Conservation (phyloP, 2,888 invertebrate genomes). For the Mythimna pallens region DNA sequence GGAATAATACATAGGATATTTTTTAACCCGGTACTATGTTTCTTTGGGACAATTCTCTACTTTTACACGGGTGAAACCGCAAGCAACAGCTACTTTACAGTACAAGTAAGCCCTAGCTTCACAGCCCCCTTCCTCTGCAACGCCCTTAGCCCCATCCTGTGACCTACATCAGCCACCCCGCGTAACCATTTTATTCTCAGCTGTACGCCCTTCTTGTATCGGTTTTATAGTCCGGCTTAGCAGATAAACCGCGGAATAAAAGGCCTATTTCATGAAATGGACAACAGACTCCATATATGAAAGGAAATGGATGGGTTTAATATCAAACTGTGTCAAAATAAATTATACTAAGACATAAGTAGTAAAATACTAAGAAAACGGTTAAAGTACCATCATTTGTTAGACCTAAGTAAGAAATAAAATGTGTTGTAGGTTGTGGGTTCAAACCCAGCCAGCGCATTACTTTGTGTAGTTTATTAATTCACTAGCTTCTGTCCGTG, state of each 20-base stretch:
- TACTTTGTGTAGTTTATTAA: too few relatives aligned
- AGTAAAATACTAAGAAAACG: too few relatives aligned
- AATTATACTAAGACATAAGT: too few relatives aligned
- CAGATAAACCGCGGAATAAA: conserved; percentile 14
- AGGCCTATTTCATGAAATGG: conserved; percentile 12
- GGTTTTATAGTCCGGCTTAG: conserved; percentile 7
- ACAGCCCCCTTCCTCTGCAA: neutral
- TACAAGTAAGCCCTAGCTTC: neutral
- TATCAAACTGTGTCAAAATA: neutral
- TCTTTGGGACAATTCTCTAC: too few relatives aligned
- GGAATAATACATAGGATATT: too few relatives aligned
- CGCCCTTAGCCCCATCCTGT: neutral
- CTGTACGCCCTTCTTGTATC: neutral
- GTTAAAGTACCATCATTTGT: too few relatives aligned
- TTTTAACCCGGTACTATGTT: too few relatives aligned
- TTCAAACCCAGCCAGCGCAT: too few relatives aligned
- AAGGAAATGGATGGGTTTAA: neutral
- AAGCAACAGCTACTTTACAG: neutral
- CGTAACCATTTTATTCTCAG: conserved; percentile 4
- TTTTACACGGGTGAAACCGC: too few relatives aligned
- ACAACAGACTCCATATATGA: conserved; percentile 2
- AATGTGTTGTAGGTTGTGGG: too few relatives aligned
- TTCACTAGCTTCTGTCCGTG: too few relatives aligned
- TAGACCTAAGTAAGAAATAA: too few relatives aligned
- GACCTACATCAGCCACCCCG: conserved; percentile 3